Base-by-base conservation (phyloP, 2,888 invertebrate genomes). In the Heliconius ismenius region DNA sequence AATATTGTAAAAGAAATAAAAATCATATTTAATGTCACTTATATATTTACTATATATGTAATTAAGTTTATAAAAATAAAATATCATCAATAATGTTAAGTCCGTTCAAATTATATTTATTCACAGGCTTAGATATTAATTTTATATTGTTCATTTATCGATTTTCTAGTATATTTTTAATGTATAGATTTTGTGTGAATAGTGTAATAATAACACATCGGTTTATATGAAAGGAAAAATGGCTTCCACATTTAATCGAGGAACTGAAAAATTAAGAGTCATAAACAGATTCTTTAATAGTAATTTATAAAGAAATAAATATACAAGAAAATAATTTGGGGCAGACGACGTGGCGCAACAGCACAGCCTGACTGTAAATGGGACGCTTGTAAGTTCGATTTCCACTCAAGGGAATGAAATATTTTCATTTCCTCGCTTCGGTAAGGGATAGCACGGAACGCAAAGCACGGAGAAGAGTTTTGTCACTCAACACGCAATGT, bases 151-250 rank as follows among this genome's bases (percentile, higher is more conserved):
- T 62, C 63, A 60, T 65, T 76, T 69, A 77, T 74, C 67, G 58
- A 73, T 74, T 79, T 76, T 75, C 69, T 78, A 73, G 73, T 74
- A 78, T 69, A 73, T 75, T 74, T 76, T 76, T 77, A 78, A 36
- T 67, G 60, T 49, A 60, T 77, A 78, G 77, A 77, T 68, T 81
- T 84, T 82, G 82, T 78, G 81, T 79, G 82, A 79, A 82, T 77
- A 82, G 83, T 81, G 82, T 82, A 77, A 81, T 82, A 77, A 81
- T 82, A 82, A 39, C 24, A 39, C 36, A 73, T 60, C 62, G 73
- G 73, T 24, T 73, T 73, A 73, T 26, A 28, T 73, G 62, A 58
- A 70, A 15, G 24, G 2, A 39, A 67, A 24, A 24, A 3, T 13
- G 10, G 11, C 11, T 67, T 39, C 21, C 49, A 49, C 21, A 7